A percentile compares a stretch with the other conserved stretches of the same genome.
Evolutionary conservation across 2,888 invertebrate genomes (phyloP).

Genomic region (Apodemia zela): DNA sequence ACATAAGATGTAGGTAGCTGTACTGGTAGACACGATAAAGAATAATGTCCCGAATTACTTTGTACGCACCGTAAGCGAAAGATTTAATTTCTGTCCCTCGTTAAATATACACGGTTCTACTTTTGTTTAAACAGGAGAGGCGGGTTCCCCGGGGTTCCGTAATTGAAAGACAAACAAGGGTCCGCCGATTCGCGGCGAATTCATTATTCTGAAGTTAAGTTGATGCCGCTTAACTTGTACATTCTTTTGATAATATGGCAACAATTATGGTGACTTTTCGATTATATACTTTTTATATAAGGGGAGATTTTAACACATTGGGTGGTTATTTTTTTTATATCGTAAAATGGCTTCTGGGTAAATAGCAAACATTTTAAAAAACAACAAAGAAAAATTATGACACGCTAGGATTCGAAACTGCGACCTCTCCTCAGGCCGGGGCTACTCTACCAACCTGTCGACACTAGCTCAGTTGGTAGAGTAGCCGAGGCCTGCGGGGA

Average conservation of each 20-base stretch:
- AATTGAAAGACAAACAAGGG: conserved; percentile 80
- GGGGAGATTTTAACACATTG: too few species aligned
- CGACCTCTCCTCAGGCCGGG: too few species aligned
- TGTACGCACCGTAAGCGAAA: conserved; percentile 34
- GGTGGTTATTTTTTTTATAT: too few species aligned
- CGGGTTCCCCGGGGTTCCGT: conserved; percentile 51
- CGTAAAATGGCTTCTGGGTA: too few species aligned
- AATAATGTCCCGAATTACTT: conserved; percentile 14
- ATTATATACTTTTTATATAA: too few species aligned
- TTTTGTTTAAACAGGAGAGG: conserved; percentile 56
- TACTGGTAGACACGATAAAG: neutral
- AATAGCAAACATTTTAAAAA: too few species aligned
- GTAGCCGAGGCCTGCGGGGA: too few species aligned
- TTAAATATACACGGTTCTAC: conserved; percentile 60
- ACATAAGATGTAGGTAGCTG: too few species aligned
- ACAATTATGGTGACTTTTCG: conserved; percentile 3
- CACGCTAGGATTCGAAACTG: too few species aligned
- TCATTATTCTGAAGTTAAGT: conserved; percentile 68
- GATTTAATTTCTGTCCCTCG: conserved; percentile 69
- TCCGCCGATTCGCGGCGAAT: conserved; percentile 61
- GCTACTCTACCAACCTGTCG: too few species aligned
- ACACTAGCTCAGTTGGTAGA: too few species aligned
- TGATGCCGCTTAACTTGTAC: conserved; percentile 18
- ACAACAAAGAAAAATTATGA: too few species aligned
- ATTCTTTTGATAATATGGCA: neutral